Evolutionary conservation across 64 coral and sea anemone species (phyloP).

Genomic region (Exaiptasia diaphana): DNA sequence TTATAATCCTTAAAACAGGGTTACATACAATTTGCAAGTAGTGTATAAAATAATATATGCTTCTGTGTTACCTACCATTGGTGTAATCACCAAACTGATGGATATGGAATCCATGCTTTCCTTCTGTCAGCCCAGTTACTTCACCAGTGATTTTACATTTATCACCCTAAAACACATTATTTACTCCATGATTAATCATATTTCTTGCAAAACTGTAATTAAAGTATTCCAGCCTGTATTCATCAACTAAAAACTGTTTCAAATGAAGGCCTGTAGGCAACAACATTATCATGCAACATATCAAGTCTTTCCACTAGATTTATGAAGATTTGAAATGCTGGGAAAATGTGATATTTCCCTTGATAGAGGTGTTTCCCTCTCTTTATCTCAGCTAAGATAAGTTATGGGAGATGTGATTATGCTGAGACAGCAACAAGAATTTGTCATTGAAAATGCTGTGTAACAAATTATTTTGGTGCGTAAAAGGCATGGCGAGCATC

Average conservation of each 20-base stretch:
- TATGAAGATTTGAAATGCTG: background rate
- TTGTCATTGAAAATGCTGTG: too few species aligned
- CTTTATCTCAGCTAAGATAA: too few species aligned
- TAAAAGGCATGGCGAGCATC: too few species aligned
- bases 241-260: background rate
- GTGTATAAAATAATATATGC: too few species aligned
- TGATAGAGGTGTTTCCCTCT: background rate
- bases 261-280: background rate
- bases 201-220: too few species aligned
- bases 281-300: background rate
- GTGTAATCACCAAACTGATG: constrained; percentile 57
- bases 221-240: background rate
- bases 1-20: too few species aligned
- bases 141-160: constrained; percentile 38
- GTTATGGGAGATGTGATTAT: too few species aligned
- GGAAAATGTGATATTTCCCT: background rate
- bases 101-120: constrained; percentile 60
- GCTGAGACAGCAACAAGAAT: too few species aligned
- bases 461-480: too few species aligned
- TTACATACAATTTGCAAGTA: too few species aligned
- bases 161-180: background rate
- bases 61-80: constrained; percentile 71
- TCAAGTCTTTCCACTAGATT: background rate
- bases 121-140: constrained; percentile 33
- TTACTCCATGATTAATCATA: background rate